These are phyloP conservation scores for Chrysina gloriosa DNA, from an alignment of 2,888 invertebrate genomes.

Conservation along the genomic window DNA sequence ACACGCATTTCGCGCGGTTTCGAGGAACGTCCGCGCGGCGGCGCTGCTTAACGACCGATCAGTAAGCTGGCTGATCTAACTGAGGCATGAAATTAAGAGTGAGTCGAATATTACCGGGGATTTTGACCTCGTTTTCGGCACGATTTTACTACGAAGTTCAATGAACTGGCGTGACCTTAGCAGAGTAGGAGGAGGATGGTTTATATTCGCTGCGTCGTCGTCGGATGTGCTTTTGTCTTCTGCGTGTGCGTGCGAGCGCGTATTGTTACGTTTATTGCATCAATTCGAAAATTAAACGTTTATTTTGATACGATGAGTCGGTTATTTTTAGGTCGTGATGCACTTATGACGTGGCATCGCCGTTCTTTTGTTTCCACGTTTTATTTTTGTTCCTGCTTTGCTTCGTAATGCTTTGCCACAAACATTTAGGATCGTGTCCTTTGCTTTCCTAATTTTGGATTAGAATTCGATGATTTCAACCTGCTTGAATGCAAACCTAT, in stretches of 20 bases:
- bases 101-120: constrained; percentile 46
- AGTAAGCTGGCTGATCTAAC: neutral
- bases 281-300: constrained; percentile 29
- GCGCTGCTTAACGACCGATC: neutral
- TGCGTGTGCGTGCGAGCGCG: constrained; percentile 3
- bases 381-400: neutral
- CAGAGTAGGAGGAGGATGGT: constrained; percentile 48
- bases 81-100: constrained; percentile 46
- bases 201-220: constrained; percentile 14
- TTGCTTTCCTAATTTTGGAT: too few species aligned
- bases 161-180: constrained; percentile 54
- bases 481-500: too few species aligned
- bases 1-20: neutral
- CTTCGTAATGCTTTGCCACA: too few species aligned
- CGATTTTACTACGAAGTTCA: constrained; percentile 49
- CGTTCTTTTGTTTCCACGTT: constrained; percentile 1
- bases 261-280: constrained; percentile 31
- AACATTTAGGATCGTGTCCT: too few species aligned
- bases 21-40: constrained; percentile 20
- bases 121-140: constrained; percentile 48
- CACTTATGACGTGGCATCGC: constrained; percentile 14
- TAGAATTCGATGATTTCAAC: too few species aligned
- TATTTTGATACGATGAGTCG: constrained; percentile 19
- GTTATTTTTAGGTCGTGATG: constrained; percentile 30
- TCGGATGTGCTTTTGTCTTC: too few species aligned